Evolutionary conservation across 2,113 vertebrate genomes (phyloP).

Genomic region (Coptodon bakossiorum): DNA sequence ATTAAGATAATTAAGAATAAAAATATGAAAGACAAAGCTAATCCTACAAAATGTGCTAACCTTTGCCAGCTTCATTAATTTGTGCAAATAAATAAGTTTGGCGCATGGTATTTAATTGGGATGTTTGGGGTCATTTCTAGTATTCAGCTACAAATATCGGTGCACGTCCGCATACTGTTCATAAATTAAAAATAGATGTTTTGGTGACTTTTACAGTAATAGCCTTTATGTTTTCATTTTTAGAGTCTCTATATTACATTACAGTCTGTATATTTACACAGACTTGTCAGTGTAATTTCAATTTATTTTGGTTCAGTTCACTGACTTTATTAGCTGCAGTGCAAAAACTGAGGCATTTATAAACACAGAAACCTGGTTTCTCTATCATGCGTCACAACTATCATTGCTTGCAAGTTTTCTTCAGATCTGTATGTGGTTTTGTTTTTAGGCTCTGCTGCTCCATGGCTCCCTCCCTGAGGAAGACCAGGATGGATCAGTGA

Average conservation of each 20-base stretch:
- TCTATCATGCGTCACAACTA: neutral
- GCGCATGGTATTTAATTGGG: neutral
- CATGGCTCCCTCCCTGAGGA: conserved; percentile 92
- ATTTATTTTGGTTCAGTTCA: neutral
- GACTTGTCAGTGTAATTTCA: neutral
- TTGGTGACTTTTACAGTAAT: neutral
- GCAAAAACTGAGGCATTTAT: neutral
- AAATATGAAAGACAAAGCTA: neutral
- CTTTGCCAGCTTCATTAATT: neutral
- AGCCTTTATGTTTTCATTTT: neutral
- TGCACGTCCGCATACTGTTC: neutral
- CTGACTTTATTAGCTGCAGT: neutral
- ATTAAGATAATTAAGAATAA: neutral
- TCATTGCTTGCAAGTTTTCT: neutral
- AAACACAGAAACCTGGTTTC: neutral
- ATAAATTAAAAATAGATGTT: neutral
- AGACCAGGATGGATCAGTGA: conserved; percentile 82
- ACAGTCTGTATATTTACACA: neutral
- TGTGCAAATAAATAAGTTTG: neutral
- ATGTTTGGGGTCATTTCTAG: neutral
- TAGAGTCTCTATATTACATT: neutral
- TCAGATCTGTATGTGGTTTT: neutral
- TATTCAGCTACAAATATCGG: neutral
- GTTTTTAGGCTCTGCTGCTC: conserved; percentile 84
- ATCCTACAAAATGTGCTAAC: neutral